phyloP scores from a whole-genome alignment of 2,113 vertebrate species.

The Pseudopipra pipra region DNA sequence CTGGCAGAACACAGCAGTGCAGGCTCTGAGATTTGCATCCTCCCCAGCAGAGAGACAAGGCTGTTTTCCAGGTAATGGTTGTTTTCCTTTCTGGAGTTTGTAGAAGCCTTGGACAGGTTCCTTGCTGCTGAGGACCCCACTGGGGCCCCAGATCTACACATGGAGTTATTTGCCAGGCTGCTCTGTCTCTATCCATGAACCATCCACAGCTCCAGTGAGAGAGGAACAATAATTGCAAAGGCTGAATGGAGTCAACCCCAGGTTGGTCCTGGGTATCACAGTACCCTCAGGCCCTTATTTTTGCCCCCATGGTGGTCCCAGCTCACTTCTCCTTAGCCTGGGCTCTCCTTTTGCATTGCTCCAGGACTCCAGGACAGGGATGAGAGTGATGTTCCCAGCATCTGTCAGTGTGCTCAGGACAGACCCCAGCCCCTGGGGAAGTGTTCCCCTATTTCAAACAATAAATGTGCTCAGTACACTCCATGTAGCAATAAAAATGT shows the following conservation, averaged over 20 bases:
- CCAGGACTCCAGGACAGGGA: neutral
- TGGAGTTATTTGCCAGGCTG: neutral
- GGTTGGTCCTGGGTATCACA: neutral
- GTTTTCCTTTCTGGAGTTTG: neutral
- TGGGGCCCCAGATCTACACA: neutral
- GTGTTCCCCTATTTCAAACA: neutral
- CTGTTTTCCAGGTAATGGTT: neutral
- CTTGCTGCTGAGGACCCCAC: neutral
- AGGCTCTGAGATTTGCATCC: neutral
- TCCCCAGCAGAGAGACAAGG: neutral
- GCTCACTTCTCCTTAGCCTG: neutral
- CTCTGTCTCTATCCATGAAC: neutral
- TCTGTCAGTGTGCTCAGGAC: neutral
- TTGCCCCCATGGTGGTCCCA: neutral
- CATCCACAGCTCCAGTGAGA: neutral
- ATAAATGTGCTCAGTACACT: neutral
- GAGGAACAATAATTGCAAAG: neutral
- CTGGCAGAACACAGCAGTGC: neutral
- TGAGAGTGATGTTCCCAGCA: neutral
- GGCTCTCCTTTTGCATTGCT: neutral
- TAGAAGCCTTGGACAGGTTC: neutral
- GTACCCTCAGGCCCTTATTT: neutral
- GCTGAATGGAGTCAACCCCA: neutral
- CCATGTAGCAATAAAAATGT: neutral
- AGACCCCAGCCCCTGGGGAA: neutral